Evolutionary conservation across 1,140 invertebrate species (phyloP).

Genomic region (Zaprionus gabonicus): DNA sequence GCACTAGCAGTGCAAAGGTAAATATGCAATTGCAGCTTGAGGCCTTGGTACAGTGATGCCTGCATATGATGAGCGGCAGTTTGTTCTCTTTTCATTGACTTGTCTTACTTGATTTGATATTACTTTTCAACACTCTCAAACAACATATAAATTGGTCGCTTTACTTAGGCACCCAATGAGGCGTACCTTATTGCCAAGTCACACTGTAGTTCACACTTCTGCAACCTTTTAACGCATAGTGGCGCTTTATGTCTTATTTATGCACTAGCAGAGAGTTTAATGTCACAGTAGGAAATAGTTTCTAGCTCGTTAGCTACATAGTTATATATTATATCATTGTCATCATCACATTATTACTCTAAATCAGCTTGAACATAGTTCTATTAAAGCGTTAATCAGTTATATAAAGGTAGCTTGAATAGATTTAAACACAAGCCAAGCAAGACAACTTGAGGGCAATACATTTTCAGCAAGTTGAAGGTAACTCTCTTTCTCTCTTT

Average conservation of each 20-base stretch:
- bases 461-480: neutral
- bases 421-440: too few species aligned
- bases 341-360: too few species aligned
- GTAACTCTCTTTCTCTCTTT: neutral
- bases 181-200: neutral
- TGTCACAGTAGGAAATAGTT: too few species aligned
- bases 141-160: too few species aligned
- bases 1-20: constrained; percentile 92
- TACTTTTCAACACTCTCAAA: neutral
- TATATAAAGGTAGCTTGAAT: too few species aligned
- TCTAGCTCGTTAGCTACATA: too few species aligned
- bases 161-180: neutral
- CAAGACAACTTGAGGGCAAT: neutral
- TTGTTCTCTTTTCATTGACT: neutral
- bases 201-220: neutral
- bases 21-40: constrained; percentile 56
- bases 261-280: too few species aligned
- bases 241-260: neutral
- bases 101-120: neutral
- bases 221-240: neutral
- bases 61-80: neutral
- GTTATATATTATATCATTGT: too few species aligned
- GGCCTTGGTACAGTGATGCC: neutral
- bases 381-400: too few species aligned
- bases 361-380: too few species aligned